Evolutionary conservation across 1,140 invertebrate genomes (phyloP).

Genomic region (Aphaenogaster rudis): DNA sequence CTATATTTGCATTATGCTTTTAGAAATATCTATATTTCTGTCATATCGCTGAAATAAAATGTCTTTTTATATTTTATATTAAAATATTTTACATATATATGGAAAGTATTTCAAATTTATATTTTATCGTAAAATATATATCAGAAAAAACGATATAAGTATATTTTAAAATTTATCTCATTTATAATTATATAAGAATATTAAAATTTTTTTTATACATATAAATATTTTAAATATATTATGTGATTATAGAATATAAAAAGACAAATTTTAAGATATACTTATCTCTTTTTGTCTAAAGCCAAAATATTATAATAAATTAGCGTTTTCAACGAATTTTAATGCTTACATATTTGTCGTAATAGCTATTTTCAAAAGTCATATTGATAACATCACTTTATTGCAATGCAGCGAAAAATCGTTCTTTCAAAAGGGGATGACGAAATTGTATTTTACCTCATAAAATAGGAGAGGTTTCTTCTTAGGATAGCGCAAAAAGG

Average conservation of each 20-base stretch:
- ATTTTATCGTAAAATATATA: background rate
- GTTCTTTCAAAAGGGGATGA: slow-evolving; percentile 16
- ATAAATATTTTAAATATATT: too few species aligned
- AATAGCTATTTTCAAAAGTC: background rate
- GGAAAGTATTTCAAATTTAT: background rate
- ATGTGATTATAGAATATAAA: background rate
- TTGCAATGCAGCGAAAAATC: slow-evolving; percentile 25
- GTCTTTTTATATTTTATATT: background rate
- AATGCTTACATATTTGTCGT: background rate
- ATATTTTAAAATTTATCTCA: background rate
- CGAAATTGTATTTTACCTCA: slow-evolving; percentile 52
- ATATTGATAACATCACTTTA: slow-evolving; percentile 24
- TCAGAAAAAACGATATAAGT: background rate
- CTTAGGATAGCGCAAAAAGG: slow-evolving; percentile 22
- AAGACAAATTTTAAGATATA: background rate
- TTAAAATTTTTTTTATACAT: background rate
- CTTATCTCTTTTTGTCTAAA: background rate
- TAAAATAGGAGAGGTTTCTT: slow-evolving; percentile 43
- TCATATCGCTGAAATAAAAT: background rate
- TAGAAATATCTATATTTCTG: background rate
- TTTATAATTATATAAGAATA: background rate
- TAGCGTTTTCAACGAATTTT: background rate
- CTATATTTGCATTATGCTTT: background rate
- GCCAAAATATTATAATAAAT: slow-evolving; percentile 2
- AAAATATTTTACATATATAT: background rate